Evolutionary conservation across 2,113 vertebrate species (phyloP).

Genomic region (Sinocyclocheilus maitianheensis): DNA sequence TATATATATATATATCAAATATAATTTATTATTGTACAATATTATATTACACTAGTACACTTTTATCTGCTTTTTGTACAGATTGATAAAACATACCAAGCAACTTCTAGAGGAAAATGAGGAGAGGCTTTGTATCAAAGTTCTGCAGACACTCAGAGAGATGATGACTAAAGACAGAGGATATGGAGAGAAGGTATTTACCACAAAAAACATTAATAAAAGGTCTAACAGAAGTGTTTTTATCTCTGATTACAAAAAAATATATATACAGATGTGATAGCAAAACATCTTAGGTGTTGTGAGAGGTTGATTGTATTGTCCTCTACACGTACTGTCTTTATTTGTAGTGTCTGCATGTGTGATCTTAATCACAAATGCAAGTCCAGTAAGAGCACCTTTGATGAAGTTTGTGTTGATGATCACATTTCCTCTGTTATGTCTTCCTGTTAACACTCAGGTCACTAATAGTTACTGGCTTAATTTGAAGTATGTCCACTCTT

Average conservation of each 20-base stretch:
- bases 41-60: too few species aligned
- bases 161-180: slow-evolving; percentile 99
- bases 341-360: slow-evolving; percentile 29
- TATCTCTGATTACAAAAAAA: too few species aligned
- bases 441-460: slow-evolving; percentile 16
- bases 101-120: slow-evolving; percentile 98
- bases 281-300: background rate
- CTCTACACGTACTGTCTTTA: background rate
- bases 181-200: slow-evolving; percentile 95
- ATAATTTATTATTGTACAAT: too few species aligned
- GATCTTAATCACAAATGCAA: background rate
- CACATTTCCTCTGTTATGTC: background rate
- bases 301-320: background rate
- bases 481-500: slow-evolving; percentile 49
- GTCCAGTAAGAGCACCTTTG: background rate
- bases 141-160: slow-evolving; percentile 94
- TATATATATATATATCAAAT: too few species aligned
- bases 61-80: slow-evolving; percentile 57
- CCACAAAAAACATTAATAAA: background rate
- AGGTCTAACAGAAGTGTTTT: too few species aligned
- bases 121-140: slow-evolving; percentile 96
- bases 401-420: background rate
- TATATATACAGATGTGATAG: background rate
- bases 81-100: slow-evolving; percentile 97
- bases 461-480: slow-evolving; percentile 26